These are phyloP conservation scores for Etia nguti DNA, from an alignment of 2,113 vertebrate species.

Conservation along the genomic window DNA sequence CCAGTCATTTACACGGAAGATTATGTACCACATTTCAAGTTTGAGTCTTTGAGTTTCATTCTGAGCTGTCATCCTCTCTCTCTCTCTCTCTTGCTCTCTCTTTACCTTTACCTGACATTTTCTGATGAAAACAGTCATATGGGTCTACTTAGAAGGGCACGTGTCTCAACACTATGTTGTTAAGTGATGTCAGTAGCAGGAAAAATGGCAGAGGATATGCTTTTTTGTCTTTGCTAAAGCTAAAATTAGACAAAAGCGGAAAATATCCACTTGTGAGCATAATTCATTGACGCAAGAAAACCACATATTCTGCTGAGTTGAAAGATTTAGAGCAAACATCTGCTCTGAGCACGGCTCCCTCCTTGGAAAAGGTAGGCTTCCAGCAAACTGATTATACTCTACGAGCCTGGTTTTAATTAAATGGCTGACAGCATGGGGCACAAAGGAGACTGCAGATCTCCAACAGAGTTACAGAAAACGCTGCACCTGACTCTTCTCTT, in stretches of 20 bases:
- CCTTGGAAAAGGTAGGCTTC: conserved; percentile 7
- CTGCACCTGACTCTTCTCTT: conserved; percentile 22
- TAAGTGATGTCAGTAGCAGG: neutral
- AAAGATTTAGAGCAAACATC: conserved; percentile 43
- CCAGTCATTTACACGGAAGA: neutral
- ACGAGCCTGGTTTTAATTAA: conserved; percentile 57
- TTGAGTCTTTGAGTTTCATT: neutral
- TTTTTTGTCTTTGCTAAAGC: neutral
- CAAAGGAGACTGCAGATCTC: conserved; percentile 22
- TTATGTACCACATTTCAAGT: neutral
- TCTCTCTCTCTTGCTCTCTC: neutral
- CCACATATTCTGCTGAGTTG: conserved; percentile 6
- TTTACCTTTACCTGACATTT: neutral
- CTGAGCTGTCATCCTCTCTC: neutral
- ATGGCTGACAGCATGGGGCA: conserved; percentile 28
- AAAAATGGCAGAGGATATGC: neutral
- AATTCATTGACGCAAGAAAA: conserved; percentile 9
- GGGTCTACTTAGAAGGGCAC: neutral
- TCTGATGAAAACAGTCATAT: neutral
- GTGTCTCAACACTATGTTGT: neutral
- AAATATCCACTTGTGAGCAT: conserved; percentile 13
- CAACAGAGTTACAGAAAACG: neutral
- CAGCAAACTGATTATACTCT: conserved; percentile 33
- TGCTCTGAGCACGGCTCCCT: conserved; percentile 8
- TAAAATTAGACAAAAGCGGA: conserved; percentile 32